Percentiles rank a stretch among this genome's conserved stretches.
These are phyloP conservation scores for Pygoscelis adeliae DNA, from an alignment of 2,113 vertebrate species.

Conservation along the genomic window DNA sequence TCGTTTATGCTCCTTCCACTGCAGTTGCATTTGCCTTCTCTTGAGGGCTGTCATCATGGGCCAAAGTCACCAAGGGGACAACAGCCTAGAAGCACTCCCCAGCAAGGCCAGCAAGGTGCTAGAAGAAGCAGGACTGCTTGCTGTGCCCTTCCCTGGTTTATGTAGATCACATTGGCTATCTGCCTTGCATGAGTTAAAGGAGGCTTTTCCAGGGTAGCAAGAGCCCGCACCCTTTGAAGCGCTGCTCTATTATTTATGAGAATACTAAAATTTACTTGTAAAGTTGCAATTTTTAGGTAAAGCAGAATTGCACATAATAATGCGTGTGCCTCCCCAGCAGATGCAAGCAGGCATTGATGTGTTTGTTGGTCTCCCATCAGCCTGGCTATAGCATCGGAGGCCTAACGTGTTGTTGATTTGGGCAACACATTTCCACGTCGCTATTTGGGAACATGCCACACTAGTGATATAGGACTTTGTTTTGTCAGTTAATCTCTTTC, in stretches of 20 bases:
- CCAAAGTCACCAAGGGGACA: not conserved
- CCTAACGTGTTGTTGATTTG: slow-evolving; percentile 11
- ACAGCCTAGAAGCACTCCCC: not conserved
- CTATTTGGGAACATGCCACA: not conserved
- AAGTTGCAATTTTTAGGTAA: not conserved
- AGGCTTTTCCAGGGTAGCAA: not conserved
- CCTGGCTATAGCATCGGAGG: not conserved
- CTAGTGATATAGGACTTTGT: not conserved
- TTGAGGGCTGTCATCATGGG: not conserved
- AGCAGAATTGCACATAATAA: not conserved
- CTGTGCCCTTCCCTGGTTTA: not conserved
- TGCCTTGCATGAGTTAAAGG: not conserved
- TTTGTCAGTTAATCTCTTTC: slow-evolving; percentile 55
- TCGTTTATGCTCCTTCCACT: not conserved
- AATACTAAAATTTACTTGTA: not conserved
- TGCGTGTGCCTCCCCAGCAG: not conserved
- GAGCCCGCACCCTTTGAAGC: not conserved
- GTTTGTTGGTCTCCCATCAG: slow-evolving; percentile 34
- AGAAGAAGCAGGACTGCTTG: not conserved
- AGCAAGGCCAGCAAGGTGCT: not conserved
- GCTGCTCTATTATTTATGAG: not conserved
- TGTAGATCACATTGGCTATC: not conserved
- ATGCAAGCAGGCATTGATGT: not conserved
- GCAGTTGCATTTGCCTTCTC: not conserved
- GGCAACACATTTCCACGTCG: not conserved